These are phyloP conservation scores for Neopipo cinnamomea DNA, from an alignment of 2,113 vertebrate species.

Conservation along the genomic window DNA sequence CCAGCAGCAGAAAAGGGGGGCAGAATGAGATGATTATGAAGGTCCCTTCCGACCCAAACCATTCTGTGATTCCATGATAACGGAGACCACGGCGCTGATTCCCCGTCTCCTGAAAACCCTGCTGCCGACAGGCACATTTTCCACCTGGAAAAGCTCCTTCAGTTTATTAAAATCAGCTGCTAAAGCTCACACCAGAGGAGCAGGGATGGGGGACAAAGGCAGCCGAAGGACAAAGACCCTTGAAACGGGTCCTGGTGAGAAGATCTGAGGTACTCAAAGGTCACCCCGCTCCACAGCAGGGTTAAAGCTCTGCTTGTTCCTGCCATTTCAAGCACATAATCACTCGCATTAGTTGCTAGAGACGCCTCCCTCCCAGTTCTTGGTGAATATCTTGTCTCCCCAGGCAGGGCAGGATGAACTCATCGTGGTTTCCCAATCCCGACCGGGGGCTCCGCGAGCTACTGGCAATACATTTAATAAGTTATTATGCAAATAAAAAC, in stretches of 20 bases:
- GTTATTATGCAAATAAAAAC: constrained; percentile 59
- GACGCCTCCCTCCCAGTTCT: neutral
- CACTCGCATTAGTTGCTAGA: constrained; percentile 13
- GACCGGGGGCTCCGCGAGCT: constrained; percentile 19
- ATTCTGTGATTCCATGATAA: rapidly evolving
- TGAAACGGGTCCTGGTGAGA: rapidly evolving
- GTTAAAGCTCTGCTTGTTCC: neutral
- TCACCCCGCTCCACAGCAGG: neutral
- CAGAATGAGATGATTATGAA: rapidly evolving
- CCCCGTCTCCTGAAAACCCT: neutral
- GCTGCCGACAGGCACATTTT: rapidly evolving
- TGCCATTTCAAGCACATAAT: neutral
- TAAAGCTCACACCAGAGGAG: neutral
- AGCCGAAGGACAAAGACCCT: rapidly evolving
- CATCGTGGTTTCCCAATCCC: constrained; percentile 50
- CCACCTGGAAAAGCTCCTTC: neutral
- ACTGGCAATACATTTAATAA: constrained; percentile 66
- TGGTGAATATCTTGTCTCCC: neutral
- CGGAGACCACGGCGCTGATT: rapidly evolving
- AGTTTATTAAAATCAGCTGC: neutral
- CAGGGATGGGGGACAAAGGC: neutral
- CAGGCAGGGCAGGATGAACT: constrained; percentile 47
- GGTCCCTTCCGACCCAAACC: neutral
- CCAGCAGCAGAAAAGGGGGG: neutral
- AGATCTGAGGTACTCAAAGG: neutral